Evolutionary conservation across 2,113 vertebrate genomes (phyloP).

Genomic region (Stigmatopora argus): DNA sequence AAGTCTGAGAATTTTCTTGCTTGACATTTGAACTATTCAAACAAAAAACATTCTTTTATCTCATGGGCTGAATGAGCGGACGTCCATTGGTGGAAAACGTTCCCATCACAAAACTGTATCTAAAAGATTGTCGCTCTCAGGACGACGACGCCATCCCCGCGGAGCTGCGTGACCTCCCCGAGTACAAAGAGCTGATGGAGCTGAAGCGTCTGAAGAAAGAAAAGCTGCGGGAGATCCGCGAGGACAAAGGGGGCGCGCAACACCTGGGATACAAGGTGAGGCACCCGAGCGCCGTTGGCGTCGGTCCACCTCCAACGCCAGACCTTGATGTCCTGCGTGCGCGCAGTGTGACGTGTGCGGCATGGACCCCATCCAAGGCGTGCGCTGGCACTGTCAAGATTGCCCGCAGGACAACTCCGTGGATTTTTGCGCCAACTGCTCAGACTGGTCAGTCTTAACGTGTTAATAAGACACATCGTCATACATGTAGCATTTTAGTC

Average conservation of each 20-base stretch:
- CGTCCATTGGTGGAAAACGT: too few species aligned
- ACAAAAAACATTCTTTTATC: not conserved
- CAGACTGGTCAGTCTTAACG: conserved; percentile 82
- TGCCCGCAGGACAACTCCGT: conserved; percentile 87
- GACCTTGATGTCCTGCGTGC: not conserved
- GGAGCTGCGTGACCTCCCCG: conserved; percentile 79
- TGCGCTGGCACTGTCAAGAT: conserved; percentile 95
- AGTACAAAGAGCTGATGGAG: conserved; percentile 93
- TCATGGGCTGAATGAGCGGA: too few species aligned
- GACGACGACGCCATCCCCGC: conserved; percentile 90
- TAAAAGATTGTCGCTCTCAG: conserved; percentile 52
- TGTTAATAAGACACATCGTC: not conserved
- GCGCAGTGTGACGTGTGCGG: conserved; percentile 90
- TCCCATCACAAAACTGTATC: too few species aligned
- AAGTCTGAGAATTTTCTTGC: too few species aligned
- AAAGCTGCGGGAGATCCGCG: conserved; percentile 86
- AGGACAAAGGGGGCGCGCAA: conserved; percentile 79
- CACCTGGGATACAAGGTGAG: conserved; percentile 89
- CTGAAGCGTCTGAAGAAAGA: conserved; percentile 92
- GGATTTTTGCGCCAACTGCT: conserved; percentile 95
- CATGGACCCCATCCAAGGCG: conserved; percentile 88
- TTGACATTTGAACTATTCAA: not conserved
- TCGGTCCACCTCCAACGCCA: not conserved
- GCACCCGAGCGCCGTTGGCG: not conserved
- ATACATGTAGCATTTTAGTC: too few species aligned